These are phyloP conservation scores for Cichladusa arquata DNA, from an alignment of 2,113 vertebrate species.

Conservation along the genomic window DNA sequence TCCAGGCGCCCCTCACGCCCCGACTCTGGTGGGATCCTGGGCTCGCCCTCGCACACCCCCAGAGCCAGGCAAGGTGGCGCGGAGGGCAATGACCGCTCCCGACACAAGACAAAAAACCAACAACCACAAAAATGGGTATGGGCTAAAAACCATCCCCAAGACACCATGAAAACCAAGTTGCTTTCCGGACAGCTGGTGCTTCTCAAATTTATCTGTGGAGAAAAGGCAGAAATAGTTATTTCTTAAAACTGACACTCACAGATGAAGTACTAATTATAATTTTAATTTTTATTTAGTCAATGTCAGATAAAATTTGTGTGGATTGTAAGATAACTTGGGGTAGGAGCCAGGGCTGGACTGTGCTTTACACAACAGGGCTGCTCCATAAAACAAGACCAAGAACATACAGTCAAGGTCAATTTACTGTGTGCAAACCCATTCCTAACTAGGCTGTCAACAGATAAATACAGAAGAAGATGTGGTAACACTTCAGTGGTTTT, in stretches of 20 bases:
- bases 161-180: not conserved
- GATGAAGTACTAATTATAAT: not conserved
- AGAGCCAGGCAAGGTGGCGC: fast-evolving
- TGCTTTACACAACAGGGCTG: not conserved
- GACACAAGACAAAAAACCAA: not conserved
- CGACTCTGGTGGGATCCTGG: fast-evolving
- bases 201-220: not conserved
- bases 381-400: not conserved
- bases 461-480: not conserved
- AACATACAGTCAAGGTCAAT: not conserved
- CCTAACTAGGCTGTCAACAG: not conserved
- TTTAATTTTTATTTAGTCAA: not conserved
- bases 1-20: fast-evolving
- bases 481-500: not conserved
- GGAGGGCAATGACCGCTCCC: fast-evolving
- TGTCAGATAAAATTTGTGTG: not conserved
- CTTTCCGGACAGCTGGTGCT: not conserved
- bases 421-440: not conserved
- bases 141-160: not conserved
- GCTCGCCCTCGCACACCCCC: not conserved
- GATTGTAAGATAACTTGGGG: not conserved
- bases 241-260: not conserved
- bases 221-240: not conserved
- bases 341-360: not conserved
- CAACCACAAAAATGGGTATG: not conserved